These are phyloP conservation scores for Peromyscus aztecus DNA, from an alignment of 2,797 vertebrate species.

Conservation along the genomic window DNA sequence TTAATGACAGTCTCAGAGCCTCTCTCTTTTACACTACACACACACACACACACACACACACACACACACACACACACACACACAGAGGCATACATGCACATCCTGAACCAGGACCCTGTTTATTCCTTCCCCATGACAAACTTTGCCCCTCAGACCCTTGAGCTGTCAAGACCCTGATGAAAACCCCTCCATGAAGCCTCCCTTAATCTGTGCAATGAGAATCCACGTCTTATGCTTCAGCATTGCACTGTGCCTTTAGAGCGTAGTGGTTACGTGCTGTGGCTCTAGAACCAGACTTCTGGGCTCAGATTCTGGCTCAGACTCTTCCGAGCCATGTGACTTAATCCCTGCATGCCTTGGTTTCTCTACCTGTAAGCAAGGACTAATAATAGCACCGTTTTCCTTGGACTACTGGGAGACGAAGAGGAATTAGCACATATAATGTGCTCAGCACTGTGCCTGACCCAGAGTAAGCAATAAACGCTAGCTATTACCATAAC, in stretches of 20 bases:
- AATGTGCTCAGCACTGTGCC: conserved; percentile 1
- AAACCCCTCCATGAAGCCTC: conserved; percentile 54
- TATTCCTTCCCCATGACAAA: not conserved
- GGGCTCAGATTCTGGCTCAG: conserved; percentile 1
- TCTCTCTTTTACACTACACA: not conserved
- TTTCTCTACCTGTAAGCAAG: conserved; percentile 35
- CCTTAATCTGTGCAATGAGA: not conserved
- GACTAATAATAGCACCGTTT: not conserved
- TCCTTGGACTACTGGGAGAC: not conserved
- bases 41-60: not conserved
- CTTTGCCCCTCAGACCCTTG: conserved; percentile 30
- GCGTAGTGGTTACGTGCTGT: not conserved
- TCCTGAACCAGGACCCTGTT: not conserved
- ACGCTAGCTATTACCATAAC: not conserved
- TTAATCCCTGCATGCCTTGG: not conserved
- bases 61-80: not conserved
- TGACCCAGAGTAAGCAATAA: not conserved
- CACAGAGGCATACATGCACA: not conserved
- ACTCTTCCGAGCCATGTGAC: not conserved
- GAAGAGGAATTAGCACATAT: conserved; percentile 47
- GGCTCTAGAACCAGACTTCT: not conserved
- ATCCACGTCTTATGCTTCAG: not conserved
- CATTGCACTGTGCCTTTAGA: not conserved
- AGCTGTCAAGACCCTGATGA: not conserved
- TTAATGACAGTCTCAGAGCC: not conserved